phyloP scores from a whole-genome alignment of 2,113 vertebrate genomes.

The Hydropotes inermis region DNA sequence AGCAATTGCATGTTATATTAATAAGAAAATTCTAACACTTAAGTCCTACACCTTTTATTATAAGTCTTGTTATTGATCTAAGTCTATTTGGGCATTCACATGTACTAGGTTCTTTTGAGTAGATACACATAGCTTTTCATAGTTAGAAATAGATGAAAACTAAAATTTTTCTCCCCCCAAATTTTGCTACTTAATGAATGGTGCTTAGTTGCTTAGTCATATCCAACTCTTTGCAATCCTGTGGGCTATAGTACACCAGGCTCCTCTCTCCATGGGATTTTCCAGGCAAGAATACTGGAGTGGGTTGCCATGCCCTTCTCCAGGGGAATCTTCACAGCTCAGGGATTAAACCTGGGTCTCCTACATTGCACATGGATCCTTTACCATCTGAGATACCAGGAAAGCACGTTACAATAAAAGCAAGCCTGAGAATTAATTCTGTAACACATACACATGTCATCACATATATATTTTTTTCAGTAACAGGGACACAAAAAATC shows the following conservation, averaged over 20 bases:
- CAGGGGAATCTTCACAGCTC: neutral
- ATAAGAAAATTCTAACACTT: neutral
- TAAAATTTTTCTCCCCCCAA: neutral
- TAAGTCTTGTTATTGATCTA: neutral
- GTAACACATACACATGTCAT: neutral
- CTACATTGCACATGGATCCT: neutral
- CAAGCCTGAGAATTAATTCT: neutral
- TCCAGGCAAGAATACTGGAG: neutral
- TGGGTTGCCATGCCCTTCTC: neutral
- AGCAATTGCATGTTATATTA: neutral
- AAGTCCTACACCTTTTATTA: neutral
- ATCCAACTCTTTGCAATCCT: neutral
- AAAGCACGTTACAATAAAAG: neutral
- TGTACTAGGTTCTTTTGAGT: neutral
- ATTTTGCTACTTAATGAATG: neutral
- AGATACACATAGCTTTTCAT: neutral
- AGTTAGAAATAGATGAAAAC: neutral
- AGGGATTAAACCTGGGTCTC: neutral
- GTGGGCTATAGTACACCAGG: neutral
- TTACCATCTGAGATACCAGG: neutral
- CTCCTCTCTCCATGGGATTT: neutral
- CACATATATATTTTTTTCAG: neutral
- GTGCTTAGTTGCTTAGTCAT: neutral
- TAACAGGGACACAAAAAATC: neutral
- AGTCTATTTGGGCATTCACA: neutral